Percentiles rank a stretch among this genome's conserved stretches.
phyloP scores from a whole-genome alignment of 1,140 invertebrate species.

The Armadillidium nasatum region DNA sequence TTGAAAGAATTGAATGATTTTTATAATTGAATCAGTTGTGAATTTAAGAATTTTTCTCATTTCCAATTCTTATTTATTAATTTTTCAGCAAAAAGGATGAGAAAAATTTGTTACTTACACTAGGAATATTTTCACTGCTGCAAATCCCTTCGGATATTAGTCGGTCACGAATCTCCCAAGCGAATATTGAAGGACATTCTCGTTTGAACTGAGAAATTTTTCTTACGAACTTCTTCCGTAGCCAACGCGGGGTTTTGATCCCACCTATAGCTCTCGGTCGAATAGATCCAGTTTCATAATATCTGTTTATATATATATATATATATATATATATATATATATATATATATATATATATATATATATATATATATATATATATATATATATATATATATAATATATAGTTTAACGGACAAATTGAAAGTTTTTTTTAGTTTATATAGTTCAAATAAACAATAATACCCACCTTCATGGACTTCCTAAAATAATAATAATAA shows the following conservation, averaged over 20 bases:
- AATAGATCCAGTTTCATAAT: slow-evolving; percentile 97
- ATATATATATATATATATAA: too few relatives aligned
- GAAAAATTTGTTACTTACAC: slow-evolving; percentile 69
- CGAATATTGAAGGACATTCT: slow-evolving; percentile 95
- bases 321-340: slow-evolving; percentile 7
- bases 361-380: too few relatives aligned
- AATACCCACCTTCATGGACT: too few relatives aligned
- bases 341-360: slow-evolving; percentile 15
- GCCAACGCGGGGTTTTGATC: slow-evolving; percentile 91
- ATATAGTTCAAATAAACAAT: too few relatives aligned
- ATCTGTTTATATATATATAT: slow-evolving; percentile 57
- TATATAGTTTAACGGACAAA: too few relatives aligned
- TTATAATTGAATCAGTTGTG: too few relatives aligned
- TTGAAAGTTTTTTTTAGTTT: too few relatives aligned
- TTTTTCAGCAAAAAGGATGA: too few relatives aligned
- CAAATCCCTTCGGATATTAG: slow-evolving; percentile 93
- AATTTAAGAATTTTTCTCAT: too few relatives aligned
- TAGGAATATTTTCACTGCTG: slow-evolving; percentile 98
- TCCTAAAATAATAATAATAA: too few relatives aligned
- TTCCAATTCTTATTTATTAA: too few relatives aligned
- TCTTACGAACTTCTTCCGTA: slow-evolving; percentile 84
- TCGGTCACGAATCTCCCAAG: slow-evolving; percentile 95
- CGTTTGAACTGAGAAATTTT: slow-evolving; percentile 94
- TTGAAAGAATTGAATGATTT: too few relatives aligned
- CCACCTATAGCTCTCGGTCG: slow-evolving; percentile 91